phyloP scores from a whole-genome alignment of 2,797 vertebrate species.

The Prionace glauca region DNA sequence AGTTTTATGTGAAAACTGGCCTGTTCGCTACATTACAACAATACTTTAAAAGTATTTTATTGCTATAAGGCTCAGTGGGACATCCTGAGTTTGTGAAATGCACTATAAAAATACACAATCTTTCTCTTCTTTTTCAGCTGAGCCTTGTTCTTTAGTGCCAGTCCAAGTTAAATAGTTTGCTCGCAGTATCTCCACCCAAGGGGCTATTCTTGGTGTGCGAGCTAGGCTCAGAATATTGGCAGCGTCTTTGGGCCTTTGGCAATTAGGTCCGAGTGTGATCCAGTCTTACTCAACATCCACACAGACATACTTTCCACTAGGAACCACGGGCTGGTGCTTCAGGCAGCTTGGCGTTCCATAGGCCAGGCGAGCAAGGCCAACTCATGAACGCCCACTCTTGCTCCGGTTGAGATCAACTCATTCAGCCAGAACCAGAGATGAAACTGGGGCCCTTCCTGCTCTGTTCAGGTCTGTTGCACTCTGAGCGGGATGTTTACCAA shows the following conservation, averaged over 20 bases:
- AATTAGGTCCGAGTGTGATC: background rate
- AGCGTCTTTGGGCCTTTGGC: background rate
- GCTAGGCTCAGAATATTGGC: background rate
- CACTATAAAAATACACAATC: background rate
- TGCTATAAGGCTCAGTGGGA: background rate
- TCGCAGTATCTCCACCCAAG: background rate
- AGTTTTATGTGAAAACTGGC: background rate
- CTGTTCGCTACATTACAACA: background rate
- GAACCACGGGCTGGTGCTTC: background rate
- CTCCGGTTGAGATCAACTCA: background rate
- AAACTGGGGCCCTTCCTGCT: background rate
- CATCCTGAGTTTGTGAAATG: background rate
- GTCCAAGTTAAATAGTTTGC: background rate
- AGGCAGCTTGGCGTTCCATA: background rate
- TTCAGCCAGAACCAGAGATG: conserved; percentile 2
- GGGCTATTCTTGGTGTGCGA: background rate
- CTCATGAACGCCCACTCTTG: background rate
- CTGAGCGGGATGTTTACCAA: background rate
- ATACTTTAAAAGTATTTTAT: background rate
- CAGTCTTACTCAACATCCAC: background rate
- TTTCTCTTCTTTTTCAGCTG: background rate
- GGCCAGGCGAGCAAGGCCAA: background rate
- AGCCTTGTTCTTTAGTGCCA: background rate
- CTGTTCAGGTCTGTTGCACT: background rate
- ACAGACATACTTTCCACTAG: background rate